phyloP scores from a whole-genome alignment of 2,888 invertebrate genomes.

The Phyllotreta cruciferae region DNA sequence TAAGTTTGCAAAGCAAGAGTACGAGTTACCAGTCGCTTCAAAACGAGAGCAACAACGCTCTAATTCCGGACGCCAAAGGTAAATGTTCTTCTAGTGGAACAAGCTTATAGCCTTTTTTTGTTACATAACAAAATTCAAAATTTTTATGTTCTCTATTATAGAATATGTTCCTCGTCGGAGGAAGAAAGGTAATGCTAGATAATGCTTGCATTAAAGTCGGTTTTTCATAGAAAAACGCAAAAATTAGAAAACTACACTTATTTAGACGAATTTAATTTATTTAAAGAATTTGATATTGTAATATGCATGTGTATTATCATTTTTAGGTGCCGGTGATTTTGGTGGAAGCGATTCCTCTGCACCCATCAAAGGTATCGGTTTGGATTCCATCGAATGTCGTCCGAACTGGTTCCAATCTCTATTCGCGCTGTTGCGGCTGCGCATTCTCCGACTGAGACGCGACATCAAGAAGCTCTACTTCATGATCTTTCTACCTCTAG shows the following conservation, averaged over 20 bases:
- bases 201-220: not conserved
- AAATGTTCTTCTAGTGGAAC: too few species aligned
- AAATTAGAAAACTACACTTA: too few species aligned
- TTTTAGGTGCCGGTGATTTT: constrained; percentile 59
- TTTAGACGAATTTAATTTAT: too few species aligned
- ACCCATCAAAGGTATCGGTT: constrained; percentile 65
- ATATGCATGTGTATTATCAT: not conserved
- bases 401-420: constrained; percentile 71
- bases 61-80: constrained; percentile 44
- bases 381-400: constrained; percentile 70
- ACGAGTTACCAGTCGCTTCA: constrained; percentile 77
- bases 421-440: constrained; percentile 71
- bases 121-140: not conserved
- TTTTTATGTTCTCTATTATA: not conserved
- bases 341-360: constrained; percentile 60
- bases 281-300: too few species aligned
- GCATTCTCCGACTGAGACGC: constrained; percentile 71
- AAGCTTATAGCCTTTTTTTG: not conserved
- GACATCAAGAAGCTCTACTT: constrained; percentile 74
- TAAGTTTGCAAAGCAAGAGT: constrained; percentile 77
- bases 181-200: not conserved
- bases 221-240: not conserved
- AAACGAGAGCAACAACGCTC: constrained; percentile 59
- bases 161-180: constrained; percentile 4
- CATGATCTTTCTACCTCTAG: constrained; percentile 75